phyloP scores from a whole-genome alignment of 2,797 vertebrate genomes.

The Stomatorhinus walkeri region DNA sequence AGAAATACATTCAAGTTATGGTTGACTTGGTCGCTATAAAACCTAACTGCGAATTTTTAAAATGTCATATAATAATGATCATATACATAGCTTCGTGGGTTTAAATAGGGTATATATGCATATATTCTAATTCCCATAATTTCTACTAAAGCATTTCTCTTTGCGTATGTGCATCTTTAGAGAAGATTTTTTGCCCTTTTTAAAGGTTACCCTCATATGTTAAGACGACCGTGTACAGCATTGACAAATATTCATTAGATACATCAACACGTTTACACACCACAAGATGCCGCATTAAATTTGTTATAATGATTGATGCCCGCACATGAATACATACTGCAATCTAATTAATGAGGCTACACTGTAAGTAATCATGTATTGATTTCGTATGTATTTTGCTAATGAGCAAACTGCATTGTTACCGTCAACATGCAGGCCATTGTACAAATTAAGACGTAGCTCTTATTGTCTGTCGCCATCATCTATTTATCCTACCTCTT shows the following conservation, averaged over 20 bases:
- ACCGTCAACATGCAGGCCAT: not conserved
- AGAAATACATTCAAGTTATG: constrained; percentile 9
- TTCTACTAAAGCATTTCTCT: not conserved
- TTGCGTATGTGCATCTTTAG: not conserved
- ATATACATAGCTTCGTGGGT: not conserved
- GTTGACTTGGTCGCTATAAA: not conserved
- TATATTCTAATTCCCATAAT: not conserved
- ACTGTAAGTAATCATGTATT: not conserved
- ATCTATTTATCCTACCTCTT: constrained; percentile 24
- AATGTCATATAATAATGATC: not conserved
- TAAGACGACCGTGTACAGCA: not conserved
- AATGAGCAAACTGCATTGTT: not conserved
- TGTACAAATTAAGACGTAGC: constrained; percentile 14
- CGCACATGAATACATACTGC: constrained; percentile 5
- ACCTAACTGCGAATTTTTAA: not conserved
- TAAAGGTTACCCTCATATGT: constrained; percentile 11
- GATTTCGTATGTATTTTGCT: not conserved
- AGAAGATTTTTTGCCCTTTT: not conserved
- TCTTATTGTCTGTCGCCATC: constrained; percentile 16
- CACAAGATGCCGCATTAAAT: constrained; percentile 20
- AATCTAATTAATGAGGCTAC: not conserved
- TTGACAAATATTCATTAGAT: constrained; percentile 15
- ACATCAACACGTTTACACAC: constrained; percentile 12
- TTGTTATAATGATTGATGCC: constrained; percentile 16
- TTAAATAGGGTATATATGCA: not conserved